Evolutionary conservation across 2,888 invertebrate genomes (phyloP), one percentile per base, ranked within the genome.

Genomic region (Colostygia pectinataria): DNA sequence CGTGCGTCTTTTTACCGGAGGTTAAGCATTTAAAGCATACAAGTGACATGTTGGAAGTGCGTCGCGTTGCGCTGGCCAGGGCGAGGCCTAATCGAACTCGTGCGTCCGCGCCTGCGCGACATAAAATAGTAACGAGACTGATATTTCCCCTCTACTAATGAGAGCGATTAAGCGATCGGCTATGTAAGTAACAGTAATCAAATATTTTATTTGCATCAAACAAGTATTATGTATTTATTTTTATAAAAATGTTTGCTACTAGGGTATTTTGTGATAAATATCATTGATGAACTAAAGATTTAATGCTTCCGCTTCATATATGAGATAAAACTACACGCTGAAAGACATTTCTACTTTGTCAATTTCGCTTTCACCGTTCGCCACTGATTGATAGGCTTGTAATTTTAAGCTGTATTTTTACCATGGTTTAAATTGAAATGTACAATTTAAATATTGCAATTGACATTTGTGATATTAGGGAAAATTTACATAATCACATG

Each of bases 391-490:
- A 41, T 49, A 51, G 38, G 36, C 45, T 53, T 42, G 29, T 44
- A 49, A 46, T 28, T 32, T 37, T 52, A 52, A 36, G 36, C 47
- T 48, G 23, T 38, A 28, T 38, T 5, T 42, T 33, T 37, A 45
- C 29, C 36, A 43, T 31, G 29, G n/a, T 15, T 43, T 39, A 40
- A 34, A 40, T 36, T 34, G 18, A 43, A 53, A 44, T 60, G 57
- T 57, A 54, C 52, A 53, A 53, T 57, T 54, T 53, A 61, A 70
- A 76, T 68, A 74, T 80, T 83, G 78, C 83, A 83, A 83, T 80
- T 74, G 71, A 75, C 74, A 68, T 71, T 83, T 87, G 89, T 89
- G 89, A 88, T 89, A 89, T 83, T 89, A 88, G 87, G 64, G 61
- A 72, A 71, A 65, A 71, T 68, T 37, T 43, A 49, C 31, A 44